Evolutionary conservation across 37 sponge, comb jelly and placozoan genomes (phyloP), one percentile per base, ranked within the genome.

Genomic region (Amphimedon queenslandica): DNA sequence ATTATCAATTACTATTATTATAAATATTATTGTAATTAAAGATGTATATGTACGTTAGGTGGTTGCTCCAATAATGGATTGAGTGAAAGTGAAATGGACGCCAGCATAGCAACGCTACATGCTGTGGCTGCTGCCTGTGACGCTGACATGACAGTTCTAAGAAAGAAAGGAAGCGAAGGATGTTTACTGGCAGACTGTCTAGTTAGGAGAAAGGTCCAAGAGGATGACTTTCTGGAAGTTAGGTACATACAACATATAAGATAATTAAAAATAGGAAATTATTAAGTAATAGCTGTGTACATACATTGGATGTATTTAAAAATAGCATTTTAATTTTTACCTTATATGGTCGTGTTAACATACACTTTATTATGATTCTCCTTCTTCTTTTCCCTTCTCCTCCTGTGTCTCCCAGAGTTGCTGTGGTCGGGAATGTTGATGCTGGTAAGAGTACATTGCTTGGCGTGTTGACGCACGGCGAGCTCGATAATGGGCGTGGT

Each of bases 371-470:
- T 40, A 47, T 11, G 20, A 25, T 16, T 25, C 66, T 16, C 27
- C 20, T 20, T n/a, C n/a, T n/a, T n/a, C n/a, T n/a, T n/a, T n/a
- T n/a, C n/a, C n/a, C n/a, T n/a, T n/a, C n/a, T n/a, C n/a, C n/a
- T n/a, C n/a, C n/a, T 29, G 55, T 74, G 42, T 37, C 2, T 57
- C 69, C 58, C 71, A 91, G 99, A 65, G 95, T 98, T 71, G 99
- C 99, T 39, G 99, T 98, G 56, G 96, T 98, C 64, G 99, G 99
- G 23, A 98, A 98, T 80, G 99, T 98, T 42, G 99, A 98, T 77
- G 99, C 99, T 40, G 99, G 99, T 55, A 98, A 98, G 85, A 94
- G 95, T 70, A 98, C 99, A 35, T 87, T 98, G 58, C 88, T 98
- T 0, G 99, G 99, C 3, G 99, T 98, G 36, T 80, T 98, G 55